Percentiles rank a stretch among this genome's conserved stretches.
Conservation (phyloP, 2,797 vertebrate species). For the Parambassis ranga region DNA sequence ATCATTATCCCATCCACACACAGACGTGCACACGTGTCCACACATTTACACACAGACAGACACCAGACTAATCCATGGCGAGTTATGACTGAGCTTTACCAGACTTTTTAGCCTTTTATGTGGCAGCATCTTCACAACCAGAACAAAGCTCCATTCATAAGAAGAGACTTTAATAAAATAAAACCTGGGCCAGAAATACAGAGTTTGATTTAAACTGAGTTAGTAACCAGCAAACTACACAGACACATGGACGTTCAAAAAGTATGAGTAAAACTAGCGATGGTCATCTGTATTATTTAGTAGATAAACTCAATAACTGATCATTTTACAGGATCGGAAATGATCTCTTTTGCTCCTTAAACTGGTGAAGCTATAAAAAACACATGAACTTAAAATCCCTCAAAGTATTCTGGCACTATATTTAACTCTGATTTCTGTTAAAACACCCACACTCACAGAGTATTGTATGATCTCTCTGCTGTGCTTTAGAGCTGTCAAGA, state of each 20-base stretch:
- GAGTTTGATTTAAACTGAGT: background rate
- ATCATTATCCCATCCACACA: conserved; percentile 39
- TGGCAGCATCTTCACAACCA: conserved; percentile 19
- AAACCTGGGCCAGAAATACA: background rate
- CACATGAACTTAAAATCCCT: background rate
- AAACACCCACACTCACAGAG: background rate
- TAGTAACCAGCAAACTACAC: background rate
- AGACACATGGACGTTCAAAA: background rate
- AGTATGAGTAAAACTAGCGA: background rate
- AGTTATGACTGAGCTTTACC: conserved; percentile 22
- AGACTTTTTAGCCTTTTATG: conserved; percentile 47
- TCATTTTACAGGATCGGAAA: conserved; percentile 2
- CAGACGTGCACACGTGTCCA: conserved; percentile 12
- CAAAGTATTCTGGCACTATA: conserved; percentile 8
- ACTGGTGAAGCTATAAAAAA: background rate
- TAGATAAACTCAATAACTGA: background rate
- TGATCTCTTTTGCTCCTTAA: background rate
- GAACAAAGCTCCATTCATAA: conserved; percentile 9
- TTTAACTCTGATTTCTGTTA: background rate
- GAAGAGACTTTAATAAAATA: background rate
- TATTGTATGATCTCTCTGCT: background rate
- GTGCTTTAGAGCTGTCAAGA: conserved; percentile 11
- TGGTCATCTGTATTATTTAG: background rate
- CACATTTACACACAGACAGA: background rate
- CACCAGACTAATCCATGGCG: conserved; percentile 9